Evolutionary conservation across 2,888 invertebrate genomes (phyloP).

Genomic region (Rhamnusium bicolor): DNA sequence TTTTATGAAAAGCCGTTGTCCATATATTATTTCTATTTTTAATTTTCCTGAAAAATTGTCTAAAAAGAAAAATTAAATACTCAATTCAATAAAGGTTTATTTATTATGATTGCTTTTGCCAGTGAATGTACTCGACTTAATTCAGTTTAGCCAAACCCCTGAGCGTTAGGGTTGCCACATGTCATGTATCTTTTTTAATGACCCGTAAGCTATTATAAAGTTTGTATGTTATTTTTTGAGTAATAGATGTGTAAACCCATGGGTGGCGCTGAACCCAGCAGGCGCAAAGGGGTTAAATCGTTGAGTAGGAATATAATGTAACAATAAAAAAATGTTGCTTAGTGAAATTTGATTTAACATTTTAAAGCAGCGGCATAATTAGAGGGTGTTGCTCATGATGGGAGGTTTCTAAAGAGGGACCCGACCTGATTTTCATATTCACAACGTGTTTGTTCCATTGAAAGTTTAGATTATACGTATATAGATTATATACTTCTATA

Average conservation of each 20-base stretch:
- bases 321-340: constrained; percentile 1
- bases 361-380: not conserved
- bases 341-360: not conserved
- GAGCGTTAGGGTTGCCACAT: constrained; percentile 49
- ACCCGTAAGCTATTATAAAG: constrained; percentile 51
- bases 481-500: no score
- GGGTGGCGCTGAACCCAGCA: constrained; percentile 26
- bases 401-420: not conserved
- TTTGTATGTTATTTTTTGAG: constrained; percentile 48
- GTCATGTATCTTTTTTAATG: constrained; percentile 55
- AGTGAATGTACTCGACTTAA: constrained; percentile 46
- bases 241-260: constrained; percentile 41
- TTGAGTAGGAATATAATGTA: not conserved
- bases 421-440: no score
- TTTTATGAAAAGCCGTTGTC: not conserved
- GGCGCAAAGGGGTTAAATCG: constrained; percentile 28
- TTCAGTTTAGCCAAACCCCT: constrained; percentile 47
- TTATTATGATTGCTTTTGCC: constrained; percentile 1
- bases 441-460: no score
- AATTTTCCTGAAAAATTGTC: not conserved
- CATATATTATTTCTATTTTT: no score
- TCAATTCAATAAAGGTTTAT: not conserved
- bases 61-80: not conserved
- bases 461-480: no score
- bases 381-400: not conserved